These are phyloP conservation scores for Nibea coibor DNA, from an alignment of 2,113 vertebrate species.

Conservation along the genomic window DNA sequence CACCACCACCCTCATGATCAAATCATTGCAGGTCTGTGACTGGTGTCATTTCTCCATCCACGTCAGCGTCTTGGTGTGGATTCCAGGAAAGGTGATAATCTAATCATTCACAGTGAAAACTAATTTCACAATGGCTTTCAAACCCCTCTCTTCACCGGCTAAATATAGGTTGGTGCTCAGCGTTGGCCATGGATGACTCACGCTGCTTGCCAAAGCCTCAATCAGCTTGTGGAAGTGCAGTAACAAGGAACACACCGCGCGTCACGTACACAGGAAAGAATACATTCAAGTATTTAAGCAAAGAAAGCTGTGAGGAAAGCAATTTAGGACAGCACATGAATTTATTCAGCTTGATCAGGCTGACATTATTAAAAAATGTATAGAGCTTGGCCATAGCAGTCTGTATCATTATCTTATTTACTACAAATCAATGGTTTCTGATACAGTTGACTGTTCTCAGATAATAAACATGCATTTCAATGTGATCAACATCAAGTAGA, in stretches of 20 bases:
- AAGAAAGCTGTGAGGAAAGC: background rate
- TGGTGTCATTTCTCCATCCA: background rate
- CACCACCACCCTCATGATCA: background rate
- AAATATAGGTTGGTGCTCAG: conserved; percentile 53
- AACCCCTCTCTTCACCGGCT: conserved; percentile 27
- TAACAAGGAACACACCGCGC: conserved; percentile 6
- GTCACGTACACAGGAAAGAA: background rate
- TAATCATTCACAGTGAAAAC: conserved; percentile 54
- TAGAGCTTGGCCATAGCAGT: background rate
- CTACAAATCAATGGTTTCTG: background rate
- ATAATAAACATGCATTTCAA: background rate
- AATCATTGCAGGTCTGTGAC: background rate
- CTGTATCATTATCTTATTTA: background rate
- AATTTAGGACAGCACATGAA: background rate
- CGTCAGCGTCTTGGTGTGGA: conserved; percentile 23
- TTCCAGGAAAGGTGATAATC: conserved; percentile 54
- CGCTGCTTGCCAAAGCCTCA: conserved; percentile 39
- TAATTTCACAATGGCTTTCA: conserved; percentile 53
- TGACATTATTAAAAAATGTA: background rate
- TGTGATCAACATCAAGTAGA: background rate
- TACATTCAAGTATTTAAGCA: background rate
- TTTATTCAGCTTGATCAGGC: background rate
- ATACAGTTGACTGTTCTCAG: background rate
- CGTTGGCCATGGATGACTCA: conserved; percentile 65
- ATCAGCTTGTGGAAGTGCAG: conserved; percentile 44